Percentiles rank a stretch among this genome's conserved stretches.
phyloP scores from a whole-genome alignment of 2,797 vertebrate species.

The Anabas testudineus region DNA sequence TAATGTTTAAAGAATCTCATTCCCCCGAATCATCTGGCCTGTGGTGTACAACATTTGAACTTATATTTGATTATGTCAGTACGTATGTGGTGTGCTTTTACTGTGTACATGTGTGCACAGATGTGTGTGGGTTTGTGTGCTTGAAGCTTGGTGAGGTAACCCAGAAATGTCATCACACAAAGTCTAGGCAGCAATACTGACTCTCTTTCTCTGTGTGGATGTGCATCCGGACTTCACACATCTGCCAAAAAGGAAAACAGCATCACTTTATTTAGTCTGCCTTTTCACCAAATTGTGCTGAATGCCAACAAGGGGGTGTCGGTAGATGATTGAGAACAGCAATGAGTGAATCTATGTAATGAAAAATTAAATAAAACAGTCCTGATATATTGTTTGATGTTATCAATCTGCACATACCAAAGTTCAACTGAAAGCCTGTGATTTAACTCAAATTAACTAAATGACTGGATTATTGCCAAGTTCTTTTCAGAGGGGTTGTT shows the following conservation, averaged over 20 bases:
- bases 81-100: constrained; percentile 3
- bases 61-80: constrained; percentile 36
- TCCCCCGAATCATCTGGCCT: constrained; percentile 9
- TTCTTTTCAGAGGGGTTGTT: constrained; percentile 33
- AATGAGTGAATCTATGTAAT: not conserved
- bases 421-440: constrained; percentile 13
- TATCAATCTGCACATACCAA: constrained; percentile 2
- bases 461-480: constrained; percentile 2
- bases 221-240: constrained; percentile 55
- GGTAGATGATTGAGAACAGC: constrained; percentile 36
- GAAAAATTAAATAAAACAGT: not conserved
- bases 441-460: constrained; percentile 21
- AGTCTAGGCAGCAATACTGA: constrained; percentile 61
- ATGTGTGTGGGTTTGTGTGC: constrained; percentile 37
- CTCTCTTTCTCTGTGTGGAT: constrained; percentile 40
- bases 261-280: constrained; percentile 39
- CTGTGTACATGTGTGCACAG: constrained; percentile 11
- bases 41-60: constrained; percentile 25
- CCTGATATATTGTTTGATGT: constrained; percentile 16
- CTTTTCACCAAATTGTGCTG: constrained; percentile 36
- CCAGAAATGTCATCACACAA: constrained; percentile 82
- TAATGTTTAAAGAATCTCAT: constrained; percentile 18
- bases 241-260: constrained; percentile 53
- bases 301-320: constrained; percentile 31
- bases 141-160: constrained; percentile 75